Conservation (phyloP, 2,113 vertebrate species). For the Hydrolagus affinis region DNA sequence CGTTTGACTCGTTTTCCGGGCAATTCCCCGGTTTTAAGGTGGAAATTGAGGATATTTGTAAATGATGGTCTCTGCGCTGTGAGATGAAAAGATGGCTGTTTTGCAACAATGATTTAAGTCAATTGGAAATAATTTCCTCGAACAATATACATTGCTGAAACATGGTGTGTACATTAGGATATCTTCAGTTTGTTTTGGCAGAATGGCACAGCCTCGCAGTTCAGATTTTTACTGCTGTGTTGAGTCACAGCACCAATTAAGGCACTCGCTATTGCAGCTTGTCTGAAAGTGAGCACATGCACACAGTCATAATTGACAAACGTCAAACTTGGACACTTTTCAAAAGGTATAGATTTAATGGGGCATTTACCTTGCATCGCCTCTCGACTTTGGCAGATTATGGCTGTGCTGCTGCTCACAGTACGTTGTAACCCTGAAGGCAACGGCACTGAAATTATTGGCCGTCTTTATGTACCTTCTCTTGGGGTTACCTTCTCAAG, state of each 20-base stretch:
- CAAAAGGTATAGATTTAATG: too few relatives aligned
- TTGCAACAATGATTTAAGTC: neutral
- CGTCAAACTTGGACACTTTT: too few relatives aligned
- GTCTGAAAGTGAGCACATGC: neutral
- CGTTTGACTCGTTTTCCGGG: neutral
- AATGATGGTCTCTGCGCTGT: neutral
- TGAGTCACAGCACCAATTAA: neutral
- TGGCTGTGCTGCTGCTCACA: too few relatives aligned
- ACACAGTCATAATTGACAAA: too few relatives aligned
- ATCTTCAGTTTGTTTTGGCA: slow-evolving; percentile 10
- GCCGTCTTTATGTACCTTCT: too few relatives aligned
- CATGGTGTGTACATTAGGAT: neutral
- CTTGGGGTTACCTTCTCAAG: too few relatives aligned
- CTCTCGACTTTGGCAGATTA: too few relatives aligned
- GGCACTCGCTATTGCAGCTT: neutral
- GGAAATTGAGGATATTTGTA: neutral
- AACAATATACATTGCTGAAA: neutral
- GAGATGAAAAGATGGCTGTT: neutral
- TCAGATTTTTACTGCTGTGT: neutral
- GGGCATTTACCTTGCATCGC: too few relatives aligned
- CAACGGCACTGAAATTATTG: too few relatives aligned
- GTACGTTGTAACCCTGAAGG: too few relatives aligned
- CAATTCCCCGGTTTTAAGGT: neutral
- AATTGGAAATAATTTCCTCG: neutral
- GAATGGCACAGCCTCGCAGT: neutral